These are phyloP conservation scores for Drosophila nigricruria DNA, from an alignment of 2,888 invertebrate species.

Conservation along the genomic window DNA sequence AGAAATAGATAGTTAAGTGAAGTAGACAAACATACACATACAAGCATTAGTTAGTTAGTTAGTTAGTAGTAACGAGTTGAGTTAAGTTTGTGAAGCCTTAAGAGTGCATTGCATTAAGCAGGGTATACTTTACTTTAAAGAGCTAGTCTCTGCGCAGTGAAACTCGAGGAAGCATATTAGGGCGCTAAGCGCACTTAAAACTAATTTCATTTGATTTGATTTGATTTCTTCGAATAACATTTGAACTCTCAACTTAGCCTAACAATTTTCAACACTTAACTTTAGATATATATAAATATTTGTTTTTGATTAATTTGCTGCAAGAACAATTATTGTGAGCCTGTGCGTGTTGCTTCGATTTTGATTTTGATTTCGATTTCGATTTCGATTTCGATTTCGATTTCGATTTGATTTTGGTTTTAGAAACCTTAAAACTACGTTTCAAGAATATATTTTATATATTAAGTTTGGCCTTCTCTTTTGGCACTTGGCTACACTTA, in stretches of 20 bases:
- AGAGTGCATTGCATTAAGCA: slow-evolving; percentile 50
- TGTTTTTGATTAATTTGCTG: slow-evolving; percentile 57
- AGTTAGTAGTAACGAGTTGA: slow-evolving; percentile 32
- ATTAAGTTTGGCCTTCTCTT: slow-evolving; percentile 28
- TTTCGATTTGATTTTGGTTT: slow-evolving; percentile 50
- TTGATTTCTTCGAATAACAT: slow-evolving; percentile 18
- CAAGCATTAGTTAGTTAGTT: slow-evolving; percentile 51
- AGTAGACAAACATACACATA: slow-evolving; percentile 69
- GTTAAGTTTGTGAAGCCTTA: slow-evolving; percentile 38
- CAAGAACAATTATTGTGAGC: slow-evolving; percentile 52
- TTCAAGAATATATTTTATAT: slow-evolving; percentile 66
- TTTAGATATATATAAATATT: slow-evolving; percentile 9
- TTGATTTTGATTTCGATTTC: slow-evolving; percentile 21
- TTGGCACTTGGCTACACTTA: slow-evolving; percentile 6
- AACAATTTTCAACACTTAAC: slow-evolving; percentile 45
- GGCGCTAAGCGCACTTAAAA: slow-evolving; percentile 30
- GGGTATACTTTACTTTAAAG: slow-evolving; percentile 19
- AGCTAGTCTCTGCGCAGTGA: slow-evolving; percentile 24
- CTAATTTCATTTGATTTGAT: slow-evolving; percentile 14
- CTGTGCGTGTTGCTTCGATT: slow-evolving; percentile 52
- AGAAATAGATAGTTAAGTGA: slow-evolving; percentile 47
- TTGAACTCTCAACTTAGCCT: slow-evolving; percentile 52
- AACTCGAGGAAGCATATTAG: slow-evolving; percentile 19
- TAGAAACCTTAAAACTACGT: slow-evolving; percentile 66
- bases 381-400: slow-evolving; percentile 25